A percentile compares a stretch with the other conserved stretches of the same genome.
Evolutionary conservation across 2,113 vertebrate genomes (phyloP).

Genomic region (Galeopterus variegatus): DNA sequence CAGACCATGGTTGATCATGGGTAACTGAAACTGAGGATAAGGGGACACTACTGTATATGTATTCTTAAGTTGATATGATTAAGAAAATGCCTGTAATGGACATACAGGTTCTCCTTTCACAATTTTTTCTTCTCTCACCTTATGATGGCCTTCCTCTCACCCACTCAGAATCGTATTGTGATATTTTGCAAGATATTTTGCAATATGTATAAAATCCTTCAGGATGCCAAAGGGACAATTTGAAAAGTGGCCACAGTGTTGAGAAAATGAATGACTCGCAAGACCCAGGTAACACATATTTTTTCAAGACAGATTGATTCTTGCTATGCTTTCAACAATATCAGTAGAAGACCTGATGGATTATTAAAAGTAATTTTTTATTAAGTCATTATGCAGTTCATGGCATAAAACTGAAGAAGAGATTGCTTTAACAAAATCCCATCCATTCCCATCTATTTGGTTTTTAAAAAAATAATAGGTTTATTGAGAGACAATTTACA

Average conservation of each 20-base stretch:
- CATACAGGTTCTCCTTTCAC: neutral
- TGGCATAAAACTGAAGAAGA: conserved; percentile 29
- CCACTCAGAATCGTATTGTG: neutral
- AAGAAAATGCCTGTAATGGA: conserved; percentile 18
- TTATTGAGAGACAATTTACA: neutral
- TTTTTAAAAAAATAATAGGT: conserved; percentile 10
- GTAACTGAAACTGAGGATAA: too few relatives aligned
- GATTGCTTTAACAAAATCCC: conserved; percentile 46
- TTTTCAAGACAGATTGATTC: conserved; percentile 41
- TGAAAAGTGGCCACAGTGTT: conserved; percentile 19
- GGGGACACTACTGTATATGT: neutral
- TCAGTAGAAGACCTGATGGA: neutral
- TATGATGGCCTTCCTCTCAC: neutral
- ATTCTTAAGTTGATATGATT: conserved; percentile 32
- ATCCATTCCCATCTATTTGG: neutral
- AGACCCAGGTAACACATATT: neutral
- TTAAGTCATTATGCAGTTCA: conserved; percentile 32
- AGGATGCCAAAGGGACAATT: neutral
- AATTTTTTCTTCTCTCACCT: conserved; percentile 19
- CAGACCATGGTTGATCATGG: too few relatives aligned
- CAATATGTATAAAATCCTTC: neutral
- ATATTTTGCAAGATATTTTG: neutral
- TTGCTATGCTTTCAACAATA: conserved; percentile 49
- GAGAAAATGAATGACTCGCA: conserved; percentile 40
- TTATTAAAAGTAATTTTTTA: conserved; percentile 49